A percentile compares a stretch with the other conserved stretches of the same genome.
These are phyloP conservation scores for Caenorhabditis afra DNA, from an alignment of 2,888 invertebrate species.

Conservation along the genomic window DNA sequence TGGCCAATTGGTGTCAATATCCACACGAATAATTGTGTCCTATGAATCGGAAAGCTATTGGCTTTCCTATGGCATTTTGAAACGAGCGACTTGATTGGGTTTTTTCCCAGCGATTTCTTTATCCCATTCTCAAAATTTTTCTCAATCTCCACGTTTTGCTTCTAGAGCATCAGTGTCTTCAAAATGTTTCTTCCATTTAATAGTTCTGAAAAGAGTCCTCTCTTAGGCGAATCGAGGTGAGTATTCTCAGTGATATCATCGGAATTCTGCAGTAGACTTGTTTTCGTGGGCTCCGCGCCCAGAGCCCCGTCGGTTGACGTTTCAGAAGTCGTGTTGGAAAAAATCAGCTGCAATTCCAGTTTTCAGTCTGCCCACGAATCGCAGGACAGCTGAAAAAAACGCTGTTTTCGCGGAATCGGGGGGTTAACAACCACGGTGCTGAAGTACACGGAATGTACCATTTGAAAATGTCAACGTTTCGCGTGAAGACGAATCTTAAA, in stretches of 20 bases:
- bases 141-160: too few relatives aligned
- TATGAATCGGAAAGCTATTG: too few relatives aligned
- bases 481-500: slow-evolving; percentile 7
- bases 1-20: too few relatives aligned
- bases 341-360: slow-evolving; percentile 15
- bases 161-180: too few relatives aligned
- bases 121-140: too few relatives aligned
- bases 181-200: too few relatives aligned
- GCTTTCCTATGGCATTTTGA: too few relatives aligned
- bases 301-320: slow-evolving; percentile 3
- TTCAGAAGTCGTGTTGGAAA: slow-evolving; percentile 1
- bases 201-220: neutral
- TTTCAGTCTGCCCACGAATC: slow-evolving; percentile 27
- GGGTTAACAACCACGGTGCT: neutral
- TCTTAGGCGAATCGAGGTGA: neutral
- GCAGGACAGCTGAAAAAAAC: slow-evolving; percentile 26
- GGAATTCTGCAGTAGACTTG: neutral
- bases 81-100: too few relatives aligned
- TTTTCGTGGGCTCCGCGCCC: neutral
- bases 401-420: neutral
- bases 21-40: too few relatives aligned
- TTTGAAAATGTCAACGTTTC: neutral
- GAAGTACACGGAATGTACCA: slow-evolving; percentile 16
- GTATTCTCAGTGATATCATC: slow-evolving; percentile 1
- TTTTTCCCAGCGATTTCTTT: too few relatives aligned